Percentiles rank a stretch among this genome's conserved stretches.
These are phyloP conservation scores for Pardalotus punctatus DNA, from an alignment of 2,113 vertebrate species.

Conservation along the genomic window DNA sequence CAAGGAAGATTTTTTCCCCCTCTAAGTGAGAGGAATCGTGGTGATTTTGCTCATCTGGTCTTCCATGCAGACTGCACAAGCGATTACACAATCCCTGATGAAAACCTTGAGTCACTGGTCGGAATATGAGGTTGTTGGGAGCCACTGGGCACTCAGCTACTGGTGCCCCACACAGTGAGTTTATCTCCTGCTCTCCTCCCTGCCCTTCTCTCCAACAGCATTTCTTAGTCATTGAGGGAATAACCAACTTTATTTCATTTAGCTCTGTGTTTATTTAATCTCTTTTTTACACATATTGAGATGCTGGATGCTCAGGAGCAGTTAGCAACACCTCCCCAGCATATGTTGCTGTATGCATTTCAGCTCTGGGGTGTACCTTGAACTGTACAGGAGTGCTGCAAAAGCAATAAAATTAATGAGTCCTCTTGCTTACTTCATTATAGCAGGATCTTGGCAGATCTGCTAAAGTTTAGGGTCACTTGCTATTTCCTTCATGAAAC, in stretches of 20 bases:
- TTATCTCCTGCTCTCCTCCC: background rate
- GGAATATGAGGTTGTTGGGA: background rate
- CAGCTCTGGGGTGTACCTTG: background rate
- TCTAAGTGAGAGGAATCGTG: background rate
- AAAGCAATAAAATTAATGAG: background rate
- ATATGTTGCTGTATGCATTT: background rate
- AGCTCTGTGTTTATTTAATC: background rate
- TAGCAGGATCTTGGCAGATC: background rate
- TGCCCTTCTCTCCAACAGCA: background rate
- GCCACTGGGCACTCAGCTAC: no score
- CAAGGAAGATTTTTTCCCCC: background rate
- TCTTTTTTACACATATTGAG: background rate
- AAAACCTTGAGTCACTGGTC: background rate
- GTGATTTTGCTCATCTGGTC: background rate
- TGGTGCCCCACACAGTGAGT: rapidly evolving
- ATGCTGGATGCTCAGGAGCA: background rate
- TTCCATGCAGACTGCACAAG: background rate
- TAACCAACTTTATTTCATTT: background rate
- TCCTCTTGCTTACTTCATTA: background rate
- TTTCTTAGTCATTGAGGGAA: background rate
- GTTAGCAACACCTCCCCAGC: background rate
- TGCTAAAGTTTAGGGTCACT: background rate
- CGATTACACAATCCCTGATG: background rate
- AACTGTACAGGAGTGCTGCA: background rate
- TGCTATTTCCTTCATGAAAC: background rate